phyloP scores from a whole-genome alignment of 2,113 vertebrate species.

The Turdus rufiventris region DNA sequence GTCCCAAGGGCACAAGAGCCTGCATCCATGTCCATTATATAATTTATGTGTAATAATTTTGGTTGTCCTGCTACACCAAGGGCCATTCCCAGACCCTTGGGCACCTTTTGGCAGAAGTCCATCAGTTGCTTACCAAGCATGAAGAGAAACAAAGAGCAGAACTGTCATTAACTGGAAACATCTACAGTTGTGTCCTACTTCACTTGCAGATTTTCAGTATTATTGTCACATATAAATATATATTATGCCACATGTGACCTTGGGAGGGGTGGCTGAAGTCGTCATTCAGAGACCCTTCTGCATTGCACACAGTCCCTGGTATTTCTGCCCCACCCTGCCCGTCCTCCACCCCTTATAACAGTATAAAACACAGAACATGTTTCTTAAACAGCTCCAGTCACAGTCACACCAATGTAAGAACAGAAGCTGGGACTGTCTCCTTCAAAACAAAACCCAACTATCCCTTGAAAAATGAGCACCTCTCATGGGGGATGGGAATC shows the following conservation, averaged over 20 bases:
- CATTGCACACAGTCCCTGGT: rapidly evolving
- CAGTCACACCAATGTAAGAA: background rate
- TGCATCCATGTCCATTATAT: background rate
- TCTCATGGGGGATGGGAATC: rapidly evolving
- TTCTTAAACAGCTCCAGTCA: background rate
- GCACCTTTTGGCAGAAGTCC: background rate
- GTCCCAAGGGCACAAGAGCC: background rate
- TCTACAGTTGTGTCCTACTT: background rate
- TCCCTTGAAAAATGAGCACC: background rate
- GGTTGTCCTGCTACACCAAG: background rate
- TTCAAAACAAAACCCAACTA: background rate
- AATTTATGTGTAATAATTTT: background rate
- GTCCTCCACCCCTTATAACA: rapidly evolving
- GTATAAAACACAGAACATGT: background rate
- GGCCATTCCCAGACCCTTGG: background rate
- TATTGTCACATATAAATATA: background rate
- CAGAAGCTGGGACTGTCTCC: background rate
- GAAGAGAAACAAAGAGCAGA: background rate
- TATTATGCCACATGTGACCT: background rate
- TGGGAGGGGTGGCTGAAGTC: background rate
- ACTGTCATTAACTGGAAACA: background rate
- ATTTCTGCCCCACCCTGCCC: rapidly evolving
- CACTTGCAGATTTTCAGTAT: background rate
- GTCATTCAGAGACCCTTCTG: background rate
- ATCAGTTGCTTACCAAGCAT: background rate